phyloP scores from a whole-genome alignment of 2,797 vertebrate species.

The Pseudopleuronectes americanus region DNA sequence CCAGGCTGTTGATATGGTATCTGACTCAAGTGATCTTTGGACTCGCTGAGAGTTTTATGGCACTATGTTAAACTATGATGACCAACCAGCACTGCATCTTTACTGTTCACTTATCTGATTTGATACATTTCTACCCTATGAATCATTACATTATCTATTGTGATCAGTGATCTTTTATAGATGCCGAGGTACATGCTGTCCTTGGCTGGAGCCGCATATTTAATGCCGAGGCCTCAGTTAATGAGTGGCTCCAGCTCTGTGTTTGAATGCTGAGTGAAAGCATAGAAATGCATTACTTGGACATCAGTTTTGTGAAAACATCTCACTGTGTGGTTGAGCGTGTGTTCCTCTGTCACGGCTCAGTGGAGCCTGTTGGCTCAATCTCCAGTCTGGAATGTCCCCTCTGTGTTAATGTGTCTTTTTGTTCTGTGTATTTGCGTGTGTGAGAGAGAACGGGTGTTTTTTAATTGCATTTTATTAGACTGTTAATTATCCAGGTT shows the following conservation, averaged over 20 bases:
- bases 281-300: slow-evolving; percentile 21
- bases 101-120: slow-evolving; percentile 12
- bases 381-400: background rate
- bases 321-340: slow-evolving; percentile 33
- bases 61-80: background rate
- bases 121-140: slow-evolving; percentile 22
- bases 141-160: slow-evolving; percentile 27
- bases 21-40: slow-evolving; percentile 47
- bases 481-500: slow-evolving; percentile 14
- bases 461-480: background rate
- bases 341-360: slow-evolving; percentile 12
- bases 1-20: slow-evolving; percentile 44
- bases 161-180: slow-evolving; percentile 25
- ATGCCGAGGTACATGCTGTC: slow-evolving; percentile 31
- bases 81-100: background rate
- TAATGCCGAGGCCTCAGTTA: slow-evolving; percentile 34
- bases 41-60: slow-evolving; percentile 54
- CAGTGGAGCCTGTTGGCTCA: background rate
- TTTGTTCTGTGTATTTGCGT: slow-evolving; percentile 27
- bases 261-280: slow-evolving; percentile 22
- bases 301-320: slow-evolving; percentile 35
- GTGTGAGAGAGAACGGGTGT: slow-evolving; percentile 2
- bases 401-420: slow-evolving; percentile 7
- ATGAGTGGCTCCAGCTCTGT: slow-evolving; percentile 30
- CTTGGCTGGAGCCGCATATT: slow-evolving; percentile 26